phyloP scores from a whole-genome alignment of 2,113 vertebrate genomes.

The Grantiella picta region DNA sequence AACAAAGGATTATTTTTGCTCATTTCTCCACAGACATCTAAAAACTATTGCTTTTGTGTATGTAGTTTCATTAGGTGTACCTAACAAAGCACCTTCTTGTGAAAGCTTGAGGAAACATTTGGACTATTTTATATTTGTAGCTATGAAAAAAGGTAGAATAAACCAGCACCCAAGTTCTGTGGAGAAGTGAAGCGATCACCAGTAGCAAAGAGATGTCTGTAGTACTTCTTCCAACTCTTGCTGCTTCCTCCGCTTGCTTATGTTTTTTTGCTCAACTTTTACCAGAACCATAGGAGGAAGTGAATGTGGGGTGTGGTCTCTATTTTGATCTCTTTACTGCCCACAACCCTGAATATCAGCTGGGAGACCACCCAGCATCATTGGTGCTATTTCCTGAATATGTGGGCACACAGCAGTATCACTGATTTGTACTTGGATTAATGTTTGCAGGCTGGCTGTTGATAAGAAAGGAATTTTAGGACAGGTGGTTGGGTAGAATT shows the following conservation, averaged over 20 bases:
- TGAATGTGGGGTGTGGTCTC: neutral
- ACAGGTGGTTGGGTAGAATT: neutral
- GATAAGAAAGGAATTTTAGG: neutral
- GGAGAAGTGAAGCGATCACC: neutral
- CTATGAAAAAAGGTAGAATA: neutral
- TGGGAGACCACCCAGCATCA: neutral
- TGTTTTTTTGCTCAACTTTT: neutral
- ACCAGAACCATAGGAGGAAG: neutral
- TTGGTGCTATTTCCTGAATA: neutral
- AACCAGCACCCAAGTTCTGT: neutral
- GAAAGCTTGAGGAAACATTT: neutral
- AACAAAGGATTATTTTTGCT: neutral
- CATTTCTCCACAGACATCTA: neutral
- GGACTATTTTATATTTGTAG: neutral
- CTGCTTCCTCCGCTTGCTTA: neutral
- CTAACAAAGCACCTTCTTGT: neutral
- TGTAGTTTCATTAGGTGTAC: neutral
- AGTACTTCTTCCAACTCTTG: neutral
- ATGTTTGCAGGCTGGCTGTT: neutral
- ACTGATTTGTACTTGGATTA: neutral
- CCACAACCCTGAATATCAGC: rapidly evolving
- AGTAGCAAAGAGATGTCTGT: neutral
- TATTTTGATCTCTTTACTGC: neutral
- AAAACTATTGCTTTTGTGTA: neutral
- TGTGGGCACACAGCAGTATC: neutral